Evolutionary conservation across 2,888 invertebrate genomes (phyloP).

Genomic region (Doris montereyensis): DNA sequence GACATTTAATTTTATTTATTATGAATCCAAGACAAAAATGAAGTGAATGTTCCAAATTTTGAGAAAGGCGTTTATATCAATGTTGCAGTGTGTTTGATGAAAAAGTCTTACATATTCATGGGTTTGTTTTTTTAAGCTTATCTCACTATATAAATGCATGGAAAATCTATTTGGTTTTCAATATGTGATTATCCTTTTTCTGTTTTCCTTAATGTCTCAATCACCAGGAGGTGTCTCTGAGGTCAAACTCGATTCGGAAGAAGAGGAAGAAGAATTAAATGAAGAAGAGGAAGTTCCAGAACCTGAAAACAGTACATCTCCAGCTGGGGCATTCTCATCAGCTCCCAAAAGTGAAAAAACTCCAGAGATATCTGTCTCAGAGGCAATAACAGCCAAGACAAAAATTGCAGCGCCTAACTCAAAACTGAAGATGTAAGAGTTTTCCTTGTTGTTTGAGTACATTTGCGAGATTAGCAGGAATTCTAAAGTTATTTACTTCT

Average conservation of each 20-base stretch:
- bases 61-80: neutral
- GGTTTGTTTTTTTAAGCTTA: constrained; percentile 32
- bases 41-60: too few relatives aligned
- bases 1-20: too few relatives aligned
- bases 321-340: constrained; percentile 41
- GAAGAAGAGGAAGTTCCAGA: constrained; percentile 49
- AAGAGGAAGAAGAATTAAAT: too few relatives aligned
- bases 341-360: constrained; percentile 49
- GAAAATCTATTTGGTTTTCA: too few relatives aligned
- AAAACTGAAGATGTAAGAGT: constrained; percentile 35
- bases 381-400: constrained; percentile 49
- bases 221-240: constrained; percentile 54
- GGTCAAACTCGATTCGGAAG: constrained; percentile 62
- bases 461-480: too few relatives aligned
- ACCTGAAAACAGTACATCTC: constrained; percentile 24
- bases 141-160: too few relatives aligned
- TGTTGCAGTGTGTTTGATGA: neutral
- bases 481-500: too few relatives aligned
- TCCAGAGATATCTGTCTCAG: constrained; percentile 54
- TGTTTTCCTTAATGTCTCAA: too few relatives aligned
- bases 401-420: constrained; percentile 37
- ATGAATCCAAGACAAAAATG: too few relatives aligned
- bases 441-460: too few relatives aligned
- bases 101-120: neutral
- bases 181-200: too few relatives aligned